phyloP scores from a whole-genome alignment of 2,797 vertebrate species.

The Neosilurus hyrtlii region DNA sequence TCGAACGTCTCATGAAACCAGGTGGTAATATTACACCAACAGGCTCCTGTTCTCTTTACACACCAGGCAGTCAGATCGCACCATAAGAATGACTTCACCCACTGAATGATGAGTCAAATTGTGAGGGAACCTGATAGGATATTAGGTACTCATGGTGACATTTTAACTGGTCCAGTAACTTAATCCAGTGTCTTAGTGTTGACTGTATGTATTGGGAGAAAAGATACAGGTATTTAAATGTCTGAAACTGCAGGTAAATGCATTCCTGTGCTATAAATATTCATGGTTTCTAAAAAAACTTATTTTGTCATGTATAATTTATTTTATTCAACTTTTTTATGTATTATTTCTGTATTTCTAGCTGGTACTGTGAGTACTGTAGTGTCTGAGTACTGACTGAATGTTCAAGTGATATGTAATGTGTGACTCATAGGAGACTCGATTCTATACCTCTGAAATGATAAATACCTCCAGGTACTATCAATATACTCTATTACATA shows the following conservation, averaged over 20 bases:
- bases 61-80: constrained; percentile 14
- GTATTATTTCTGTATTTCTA: background rate
- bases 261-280: background rate
- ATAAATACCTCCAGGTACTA: constrained; percentile 1
- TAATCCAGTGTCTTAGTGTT: background rate
- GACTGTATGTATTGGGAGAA: background rate
- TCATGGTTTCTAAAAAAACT: constrained; percentile 3
- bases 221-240: constrained; percentile 4
- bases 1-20: background rate
- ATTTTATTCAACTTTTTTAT: background rate
- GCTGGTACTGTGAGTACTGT: background rate
- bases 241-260: background rate
- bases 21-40: constrained; percentile 7
- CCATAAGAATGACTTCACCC: constrained; percentile 9
- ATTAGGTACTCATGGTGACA: constrained; percentile 5
- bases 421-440: background rate
- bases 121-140: constrained; percentile 16
- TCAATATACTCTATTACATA: background rate
- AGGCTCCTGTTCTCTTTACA: constrained; percentile 4
- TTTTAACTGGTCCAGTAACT: constrained; percentile 9
- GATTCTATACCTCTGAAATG: constrained; percentile 6
- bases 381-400: background rate
- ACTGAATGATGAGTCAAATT: constrained; percentile 11
- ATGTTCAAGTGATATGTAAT: background rate
- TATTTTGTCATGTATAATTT: background rate